phyloP scores from a whole-genome alignment of 2,888 invertebrate species.

The Ditula angustiorana region DNA sequence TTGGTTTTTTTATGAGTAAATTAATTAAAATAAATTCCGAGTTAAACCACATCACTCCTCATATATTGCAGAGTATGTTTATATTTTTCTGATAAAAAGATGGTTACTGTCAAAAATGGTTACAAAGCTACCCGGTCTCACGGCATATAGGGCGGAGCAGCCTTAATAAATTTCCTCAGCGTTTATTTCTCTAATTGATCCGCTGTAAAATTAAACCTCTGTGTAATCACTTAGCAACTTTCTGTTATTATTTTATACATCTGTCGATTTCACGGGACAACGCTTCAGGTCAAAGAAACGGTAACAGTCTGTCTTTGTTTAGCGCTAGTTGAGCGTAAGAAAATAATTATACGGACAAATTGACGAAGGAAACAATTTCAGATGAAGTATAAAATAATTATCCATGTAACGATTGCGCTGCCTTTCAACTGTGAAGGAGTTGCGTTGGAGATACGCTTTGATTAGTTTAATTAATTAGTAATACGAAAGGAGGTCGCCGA shows the following conservation, averaged over 20 bases:
- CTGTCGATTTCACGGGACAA: constrained; percentile 71
- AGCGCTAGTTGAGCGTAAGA: constrained; percentile 69
- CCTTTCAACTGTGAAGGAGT: constrained; percentile 25
- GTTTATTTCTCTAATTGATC: not conserved
- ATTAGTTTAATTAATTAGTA: constrained; percentile 24
- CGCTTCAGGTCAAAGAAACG: constrained; percentile 63
- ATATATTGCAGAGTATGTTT: too few species aligned
- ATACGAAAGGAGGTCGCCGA: not conserved
- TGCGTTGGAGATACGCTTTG: constrained; percentile 21
- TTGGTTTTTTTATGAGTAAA: too few species aligned
- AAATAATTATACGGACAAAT: constrained; percentile 70
- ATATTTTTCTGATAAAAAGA: too few species aligned
- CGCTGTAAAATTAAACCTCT: not conserved
- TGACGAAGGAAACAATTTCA: constrained; percentile 54
- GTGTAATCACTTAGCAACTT: constrained; percentile 50
- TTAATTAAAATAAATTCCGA: too few species aligned
- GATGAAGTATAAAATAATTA: constrained; percentile 52
- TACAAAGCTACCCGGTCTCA: too few species aligned
- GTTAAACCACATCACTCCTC: too few species aligned
- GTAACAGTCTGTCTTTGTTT: constrained; percentile 66
- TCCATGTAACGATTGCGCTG: constrained; percentile 29
- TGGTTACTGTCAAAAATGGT: too few species aligned
- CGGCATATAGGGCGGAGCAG: not conserved
- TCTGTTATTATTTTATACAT: constrained; percentile 72
- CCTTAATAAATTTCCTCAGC: not conserved